Evolutionary conservation across 2,797 vertebrate species (phyloP).

Genomic region (Phrynocephalus forsythii): DNA sequence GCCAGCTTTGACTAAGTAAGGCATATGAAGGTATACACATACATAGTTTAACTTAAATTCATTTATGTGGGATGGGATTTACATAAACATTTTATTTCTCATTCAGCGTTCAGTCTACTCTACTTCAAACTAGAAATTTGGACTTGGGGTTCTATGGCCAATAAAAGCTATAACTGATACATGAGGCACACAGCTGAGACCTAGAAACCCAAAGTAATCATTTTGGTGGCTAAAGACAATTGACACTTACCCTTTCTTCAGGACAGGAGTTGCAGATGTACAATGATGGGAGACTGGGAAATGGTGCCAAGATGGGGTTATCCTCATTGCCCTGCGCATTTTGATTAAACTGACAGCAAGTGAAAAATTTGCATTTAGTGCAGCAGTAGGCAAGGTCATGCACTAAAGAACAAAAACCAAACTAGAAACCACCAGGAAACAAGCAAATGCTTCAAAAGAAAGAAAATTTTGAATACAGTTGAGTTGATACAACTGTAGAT

Average conservation of each 20-base stretch:
- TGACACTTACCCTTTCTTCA: not conserved
- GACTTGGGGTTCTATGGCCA: not conserved
- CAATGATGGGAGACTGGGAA: constrained; percentile 12
- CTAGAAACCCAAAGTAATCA: not conserved
- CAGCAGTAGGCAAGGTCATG: constrained; percentile 27
- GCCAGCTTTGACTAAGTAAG: not conserved
- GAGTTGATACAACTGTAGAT: not conserved
- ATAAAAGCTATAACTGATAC: not conserved
- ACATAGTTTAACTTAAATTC: not conserved
- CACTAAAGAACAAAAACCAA: constrained; percentile 10
- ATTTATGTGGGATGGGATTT: too few species aligned
- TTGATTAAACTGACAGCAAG: constrained; percentile 37
- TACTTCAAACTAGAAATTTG: too few species aligned
- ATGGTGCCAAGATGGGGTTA: constrained; percentile 22
- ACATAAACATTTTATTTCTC: too few species aligned
- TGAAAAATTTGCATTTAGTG: constrained; percentile 41
- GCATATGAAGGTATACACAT: not conserved
- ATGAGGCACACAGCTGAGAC: not conserved
- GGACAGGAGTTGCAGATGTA: not conserved
- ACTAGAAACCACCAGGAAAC: not conserved
- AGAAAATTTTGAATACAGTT: not conserved
- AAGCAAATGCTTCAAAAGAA: not conserved
- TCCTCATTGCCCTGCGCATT: constrained; percentile 31
- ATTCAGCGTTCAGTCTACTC: too few species aligned
- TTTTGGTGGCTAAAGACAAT: not conserved